Conservation (phyloP, 2,888 invertebrate genomes). For the Globia sparganii region DNA sequence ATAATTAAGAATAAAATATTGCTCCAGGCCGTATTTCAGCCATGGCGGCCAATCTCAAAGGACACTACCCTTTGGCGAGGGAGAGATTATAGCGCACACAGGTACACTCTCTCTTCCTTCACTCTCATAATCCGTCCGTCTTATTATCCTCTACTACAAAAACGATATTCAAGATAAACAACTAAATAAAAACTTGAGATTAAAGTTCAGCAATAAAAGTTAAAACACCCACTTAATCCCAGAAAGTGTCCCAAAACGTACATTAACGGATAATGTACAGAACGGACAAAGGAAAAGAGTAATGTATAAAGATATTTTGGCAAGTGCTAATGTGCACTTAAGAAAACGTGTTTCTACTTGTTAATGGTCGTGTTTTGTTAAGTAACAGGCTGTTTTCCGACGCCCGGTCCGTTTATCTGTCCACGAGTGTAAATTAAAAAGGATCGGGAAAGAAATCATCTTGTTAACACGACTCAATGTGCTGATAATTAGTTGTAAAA, state of each 20-base stretch:
- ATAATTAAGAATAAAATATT: background rate
- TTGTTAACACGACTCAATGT: conserved; percentile 5
- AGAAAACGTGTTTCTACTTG: conserved; percentile 62
- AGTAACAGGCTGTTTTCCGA: conserved; percentile 50
- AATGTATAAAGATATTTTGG: conserved; percentile 60
- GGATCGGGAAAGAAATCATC: conserved; percentile 29
- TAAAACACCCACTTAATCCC: conserved; percentile 25
- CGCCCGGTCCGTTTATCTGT: conserved; percentile 53
- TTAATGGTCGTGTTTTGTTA: conserved; percentile 60
- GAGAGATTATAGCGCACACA: background rate
- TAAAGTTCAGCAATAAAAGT: conserved; percentile 32
- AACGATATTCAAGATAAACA: background rate
- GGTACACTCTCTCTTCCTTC: background rate
- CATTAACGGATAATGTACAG: conserved; percentile 40
- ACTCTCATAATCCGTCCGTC: background rate
- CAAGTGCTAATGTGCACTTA: conserved; percentile 62
- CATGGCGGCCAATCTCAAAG: background rate
- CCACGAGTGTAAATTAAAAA: conserved; percentile 56
- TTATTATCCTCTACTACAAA: background rate
- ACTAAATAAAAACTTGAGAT: conserved; percentile 8
- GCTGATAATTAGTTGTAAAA: background rate
- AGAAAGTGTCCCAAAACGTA: conserved; percentile 39
- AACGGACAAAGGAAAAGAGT: conserved; percentile 53
- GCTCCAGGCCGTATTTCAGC: background rate
- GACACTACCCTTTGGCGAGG: background rate